Evolutionary conservation across 1,140 invertebrate genomes (phyloP).

Genomic region (Heliconius melpomene): DNA sequence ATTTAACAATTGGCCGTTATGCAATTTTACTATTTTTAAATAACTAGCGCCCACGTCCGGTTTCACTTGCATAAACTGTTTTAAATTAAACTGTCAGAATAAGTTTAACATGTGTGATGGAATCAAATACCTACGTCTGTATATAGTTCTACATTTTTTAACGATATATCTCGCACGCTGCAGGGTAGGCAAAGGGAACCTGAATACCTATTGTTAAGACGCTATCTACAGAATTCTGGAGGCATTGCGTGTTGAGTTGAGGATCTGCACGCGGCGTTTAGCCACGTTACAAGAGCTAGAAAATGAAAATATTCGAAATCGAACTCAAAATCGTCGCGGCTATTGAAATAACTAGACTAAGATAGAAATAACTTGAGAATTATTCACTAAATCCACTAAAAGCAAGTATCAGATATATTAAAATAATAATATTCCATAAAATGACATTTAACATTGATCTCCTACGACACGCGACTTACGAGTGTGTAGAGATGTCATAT

Average conservation of each 20-base stretch:
- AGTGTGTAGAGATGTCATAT: constrained; percentile 39
- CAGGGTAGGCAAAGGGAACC: background rate
- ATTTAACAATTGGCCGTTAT: background rate
- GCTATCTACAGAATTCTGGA: no score
- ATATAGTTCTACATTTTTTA: background rate
- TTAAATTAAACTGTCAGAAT: constrained; percentile 1
- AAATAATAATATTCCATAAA: background rate
- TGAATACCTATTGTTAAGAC: no score
- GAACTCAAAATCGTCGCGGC: background rate
- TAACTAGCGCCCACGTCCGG: background rate
- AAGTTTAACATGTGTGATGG: background rate
- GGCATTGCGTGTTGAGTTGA: background rate
- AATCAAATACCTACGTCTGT: background rate
- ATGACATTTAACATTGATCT: constrained; percentile 15
- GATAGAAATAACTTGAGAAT: no score
- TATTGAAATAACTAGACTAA: no score
- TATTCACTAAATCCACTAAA: no score
- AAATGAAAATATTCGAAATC: background rate
- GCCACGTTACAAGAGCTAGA: background rate
- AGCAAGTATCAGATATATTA: background rate
- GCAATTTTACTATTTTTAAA: constrained; percentile 2
- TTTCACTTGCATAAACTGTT: constrained; percentile 1
- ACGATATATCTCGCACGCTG: background rate
- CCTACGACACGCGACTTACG: constrained; percentile 8
- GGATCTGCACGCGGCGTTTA: background rate